Conservation (phyloP, 23 tunicate genomes). For the Phallusia fumigata region DNA sequence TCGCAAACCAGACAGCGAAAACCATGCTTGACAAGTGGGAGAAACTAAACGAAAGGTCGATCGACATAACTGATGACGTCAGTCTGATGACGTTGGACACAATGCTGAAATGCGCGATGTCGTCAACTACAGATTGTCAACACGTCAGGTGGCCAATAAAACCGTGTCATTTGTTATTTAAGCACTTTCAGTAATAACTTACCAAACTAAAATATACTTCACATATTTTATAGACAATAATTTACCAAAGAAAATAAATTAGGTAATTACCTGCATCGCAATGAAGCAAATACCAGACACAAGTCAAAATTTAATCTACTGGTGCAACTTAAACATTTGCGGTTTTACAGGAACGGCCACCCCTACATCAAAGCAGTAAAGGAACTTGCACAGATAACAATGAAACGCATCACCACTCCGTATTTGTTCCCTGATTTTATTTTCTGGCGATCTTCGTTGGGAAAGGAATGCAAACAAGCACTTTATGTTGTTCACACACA, state of each 20-base stretch:
- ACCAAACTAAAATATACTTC: too few species aligned
- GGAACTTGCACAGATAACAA: slow-evolving; percentile 12
- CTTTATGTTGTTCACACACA: slow-evolving; percentile 27
- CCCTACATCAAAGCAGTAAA: slow-evolving; percentile 20
- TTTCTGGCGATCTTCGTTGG: slow-evolving; percentile 19
- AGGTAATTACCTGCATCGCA: too few species aligned
- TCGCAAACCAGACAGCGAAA: slow-evolving; percentile 8
- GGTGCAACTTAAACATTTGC: not conserved
- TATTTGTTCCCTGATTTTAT: slow-evolving; percentile 28
- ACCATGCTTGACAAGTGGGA: slow-evolving; percentile 39
- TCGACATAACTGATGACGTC: slow-evolving; percentile 28
- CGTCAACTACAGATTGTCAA: slow-evolving; percentile 58
- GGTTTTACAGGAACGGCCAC: not conserved
- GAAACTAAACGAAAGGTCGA: not conserved
- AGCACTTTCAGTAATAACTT: too few species aligned
- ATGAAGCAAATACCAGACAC: too few species aligned
- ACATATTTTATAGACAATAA: too few species aligned
- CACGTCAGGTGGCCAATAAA: slow-evolving; percentile 7
- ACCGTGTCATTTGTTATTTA: not conserved
- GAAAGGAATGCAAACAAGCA: slow-evolving; percentile 21
- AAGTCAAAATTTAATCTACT: too few species aligned
- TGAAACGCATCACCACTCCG: slow-evolving; percentile 25
- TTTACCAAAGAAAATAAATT: too few species aligned
- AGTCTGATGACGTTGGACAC: slow-evolving; percentile 74
- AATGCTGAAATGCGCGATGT: slow-evolving; percentile 70